A percentile compares a stretch with the other conserved stretches of the same genome.
Conservation (phyloP, 1,140 invertebrate genomes). For the Dinoponera quadriceps region DNA sequence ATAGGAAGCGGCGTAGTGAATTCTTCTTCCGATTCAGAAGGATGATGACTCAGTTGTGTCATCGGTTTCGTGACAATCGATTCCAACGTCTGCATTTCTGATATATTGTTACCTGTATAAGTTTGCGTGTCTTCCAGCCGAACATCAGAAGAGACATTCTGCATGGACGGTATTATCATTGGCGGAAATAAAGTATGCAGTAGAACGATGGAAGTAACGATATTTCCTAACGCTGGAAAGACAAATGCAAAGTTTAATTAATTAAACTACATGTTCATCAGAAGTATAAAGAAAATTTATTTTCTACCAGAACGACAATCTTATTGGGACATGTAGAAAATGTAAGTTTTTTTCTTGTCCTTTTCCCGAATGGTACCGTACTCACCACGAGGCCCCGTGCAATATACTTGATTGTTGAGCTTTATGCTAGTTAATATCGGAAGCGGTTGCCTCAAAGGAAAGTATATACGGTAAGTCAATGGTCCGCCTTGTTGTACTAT, state of each 20-base stretch:
- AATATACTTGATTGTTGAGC: slow-evolving; percentile 77
- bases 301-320: not conserved
- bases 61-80: not conserved
- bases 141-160: not conserved
- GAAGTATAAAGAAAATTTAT: not conserved
- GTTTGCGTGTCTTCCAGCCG: too few species aligned
- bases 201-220: slow-evolving; percentile 78
- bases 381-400: slow-evolving; percentile 72
- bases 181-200: slow-evolving; percentile 80
- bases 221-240: slow-evolving; percentile 69
- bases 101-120: not conserved
- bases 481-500: slow-evolving; percentile 69
- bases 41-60: not conserved
- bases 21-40: not conserved
- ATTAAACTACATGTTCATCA: not conserved
- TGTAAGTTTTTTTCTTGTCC: too few species aligned
- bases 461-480: slow-evolving; percentile 79
- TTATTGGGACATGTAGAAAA: not conserved
- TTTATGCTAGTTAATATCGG: slow-evolving; percentile 76
- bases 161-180: slow-evolving; percentile 8
- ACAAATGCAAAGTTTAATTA: not conserved
- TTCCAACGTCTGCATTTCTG: not conserved
- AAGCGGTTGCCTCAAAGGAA: slow-evolving; percentile 79
- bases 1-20: not conserved
- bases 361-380: not conserved